Evolutionary conservation across 2,888 invertebrate genomes (phyloP).

Genomic region (Perizoma flavofasciatum): DNA sequence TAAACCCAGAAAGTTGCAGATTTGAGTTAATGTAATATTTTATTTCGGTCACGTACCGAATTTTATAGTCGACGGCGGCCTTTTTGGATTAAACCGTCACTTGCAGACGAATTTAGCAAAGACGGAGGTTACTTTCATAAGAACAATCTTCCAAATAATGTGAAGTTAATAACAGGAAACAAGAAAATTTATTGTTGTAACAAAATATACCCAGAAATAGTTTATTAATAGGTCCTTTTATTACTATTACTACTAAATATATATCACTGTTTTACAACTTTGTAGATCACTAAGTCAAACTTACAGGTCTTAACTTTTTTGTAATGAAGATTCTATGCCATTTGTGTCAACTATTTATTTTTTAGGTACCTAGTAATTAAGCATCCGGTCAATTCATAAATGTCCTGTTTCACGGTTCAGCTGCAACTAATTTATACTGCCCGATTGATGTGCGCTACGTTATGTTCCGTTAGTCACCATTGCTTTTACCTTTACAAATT

Average conservation of each 20-base stretch:
- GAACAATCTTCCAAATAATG: slow-evolving; percentile 42
- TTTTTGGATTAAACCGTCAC: slow-evolving; percentile 73
- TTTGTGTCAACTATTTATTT: too few relatives aligned
- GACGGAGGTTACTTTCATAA: slow-evolving; percentile 39
- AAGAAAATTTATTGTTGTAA: neutral
- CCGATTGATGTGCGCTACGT: slow-evolving; percentile 47
- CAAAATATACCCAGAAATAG: neutral
- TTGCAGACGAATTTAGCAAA: slow-evolving; percentile 67
- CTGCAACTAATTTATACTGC: slow-evolving; percentile 40
- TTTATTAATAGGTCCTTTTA: too few relatives aligned
- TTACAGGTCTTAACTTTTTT: too few relatives aligned
- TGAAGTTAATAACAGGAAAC: slow-evolving; percentile 23
- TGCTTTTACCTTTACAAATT: slow-evolving; percentile 47
- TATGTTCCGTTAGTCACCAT: slow-evolving; percentile 51
- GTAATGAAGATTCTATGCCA: too few relatives aligned
- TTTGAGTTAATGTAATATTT: slow-evolving; percentile 47
- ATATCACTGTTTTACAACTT: too few relatives aligned
- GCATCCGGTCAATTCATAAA: slow-evolving; percentile 32
- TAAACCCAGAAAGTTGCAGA: slow-evolving; percentile 29
- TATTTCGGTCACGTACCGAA: slow-evolving; percentile 69
- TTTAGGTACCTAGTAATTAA: slow-evolving; percentile 23
- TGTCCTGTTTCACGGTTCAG: slow-evolving; percentile 51
- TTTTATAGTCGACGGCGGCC: slow-evolving; percentile 63
- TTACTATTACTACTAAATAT: too few relatives aligned
- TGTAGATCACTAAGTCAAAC: neutral